These are phyloP conservation scores for Metaphire vulgaris DNA, from an alignment of 1,140 invertebrate genomes.

Conservation along the genomic window DNA sequence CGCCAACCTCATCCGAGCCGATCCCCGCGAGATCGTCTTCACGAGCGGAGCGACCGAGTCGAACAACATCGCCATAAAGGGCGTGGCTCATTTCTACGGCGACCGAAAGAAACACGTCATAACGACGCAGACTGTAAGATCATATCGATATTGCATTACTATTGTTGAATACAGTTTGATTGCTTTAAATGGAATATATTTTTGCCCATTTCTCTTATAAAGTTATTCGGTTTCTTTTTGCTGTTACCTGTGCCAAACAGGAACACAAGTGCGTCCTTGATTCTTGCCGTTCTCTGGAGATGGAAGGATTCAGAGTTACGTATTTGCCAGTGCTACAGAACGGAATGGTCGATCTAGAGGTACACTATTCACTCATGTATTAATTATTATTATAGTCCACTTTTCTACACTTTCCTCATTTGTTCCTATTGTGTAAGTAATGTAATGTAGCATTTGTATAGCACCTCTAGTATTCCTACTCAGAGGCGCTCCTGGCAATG, in stretches of 20 bases:
- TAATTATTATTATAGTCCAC: too few species aligned
- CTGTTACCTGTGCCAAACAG: slow-evolving; percentile 57
- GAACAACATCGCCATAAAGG: slow-evolving; percentile 97
- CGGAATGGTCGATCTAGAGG: slow-evolving; percentile 76
- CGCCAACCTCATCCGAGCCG: slow-evolving; percentile 86
- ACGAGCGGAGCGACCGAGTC: slow-evolving; percentile 98
- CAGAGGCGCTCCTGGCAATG: too few species aligned
- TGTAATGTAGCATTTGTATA: too few species aligned
- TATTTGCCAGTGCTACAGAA: slow-evolving; percentile 86
- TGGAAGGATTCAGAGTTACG: slow-evolving; percentile 90
- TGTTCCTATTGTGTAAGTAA: too few species aligned
- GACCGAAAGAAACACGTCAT: slow-evolving; percentile 92
- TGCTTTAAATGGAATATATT: background rate
- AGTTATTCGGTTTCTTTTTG: background rate
- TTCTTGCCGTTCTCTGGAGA: slow-evolving; percentile 88
- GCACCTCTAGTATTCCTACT: too few species aligned
- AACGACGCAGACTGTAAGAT: slow-evolving; percentile 88
- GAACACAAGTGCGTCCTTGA: slow-evolving; percentile 99
- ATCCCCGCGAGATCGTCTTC: slow-evolving; percentile 96
- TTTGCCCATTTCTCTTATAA: background rate
- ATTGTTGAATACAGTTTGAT: slow-evolving; percentile 9
- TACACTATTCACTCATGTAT: too few species aligned
- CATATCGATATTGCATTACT: background rate
- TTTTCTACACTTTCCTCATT: too few species aligned
- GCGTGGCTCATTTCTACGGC: slow-evolving; percentile 85